A percentile compares a stretch with the other conserved stretches of the same genome.
phyloP scores from a whole-genome alignment of 2,113 vertebrate genomes.

The Merops nubicus region DNA sequence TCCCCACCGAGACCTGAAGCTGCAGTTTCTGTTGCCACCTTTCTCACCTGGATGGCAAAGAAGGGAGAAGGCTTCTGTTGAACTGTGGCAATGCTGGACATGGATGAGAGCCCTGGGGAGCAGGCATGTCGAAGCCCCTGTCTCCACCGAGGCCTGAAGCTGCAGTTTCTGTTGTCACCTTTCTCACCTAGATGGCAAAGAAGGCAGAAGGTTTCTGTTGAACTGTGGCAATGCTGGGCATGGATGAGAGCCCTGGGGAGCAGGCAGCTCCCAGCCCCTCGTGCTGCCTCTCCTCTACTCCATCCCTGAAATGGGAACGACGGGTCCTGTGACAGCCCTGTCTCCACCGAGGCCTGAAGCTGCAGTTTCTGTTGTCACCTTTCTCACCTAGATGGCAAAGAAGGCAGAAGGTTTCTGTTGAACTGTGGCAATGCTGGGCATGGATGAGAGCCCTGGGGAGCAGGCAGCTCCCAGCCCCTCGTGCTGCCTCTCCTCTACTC shows the following conservation, averaged over 20 bases:
- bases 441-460: too few species aligned
- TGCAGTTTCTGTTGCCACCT: neutral
- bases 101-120: accelerated
- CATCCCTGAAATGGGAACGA: accelerated
- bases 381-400: neutral
- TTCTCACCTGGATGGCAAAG: neutral
- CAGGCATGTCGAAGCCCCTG: accelerated
- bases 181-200: neutral
- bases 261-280: neutral
- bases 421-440: accelerated
- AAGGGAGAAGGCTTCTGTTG: neutral
- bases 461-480: neutral
- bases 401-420: neutral
- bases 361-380: neutral
- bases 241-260: too few species aligned
- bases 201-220: neutral
- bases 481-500: neutral
- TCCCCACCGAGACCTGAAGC: neutral
- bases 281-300: neutral
- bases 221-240: accelerated
- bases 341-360: neutral
- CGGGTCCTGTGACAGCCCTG: neutral
- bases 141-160: neutral
- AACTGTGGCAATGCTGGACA: accelerated
- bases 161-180: neutral